These are phyloP conservation scores for Potamarius usumacintae DNA, from an alignment of 2,113 vertebrate genomes.

Conservation along the genomic window DNA sequence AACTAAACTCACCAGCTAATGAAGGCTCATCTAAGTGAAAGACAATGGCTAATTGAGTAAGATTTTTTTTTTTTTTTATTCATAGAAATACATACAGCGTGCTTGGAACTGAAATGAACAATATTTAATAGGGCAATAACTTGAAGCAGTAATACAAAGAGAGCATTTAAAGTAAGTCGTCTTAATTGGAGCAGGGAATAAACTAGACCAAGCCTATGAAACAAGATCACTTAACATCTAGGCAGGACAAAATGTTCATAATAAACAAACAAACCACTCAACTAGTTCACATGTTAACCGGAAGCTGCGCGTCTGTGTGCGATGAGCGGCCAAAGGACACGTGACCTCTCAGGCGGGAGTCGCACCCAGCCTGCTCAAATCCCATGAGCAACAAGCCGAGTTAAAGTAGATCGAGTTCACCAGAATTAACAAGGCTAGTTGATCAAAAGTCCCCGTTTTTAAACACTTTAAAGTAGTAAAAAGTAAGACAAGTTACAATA, in stretches of 20 bases:
- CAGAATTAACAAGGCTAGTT: not conserved
- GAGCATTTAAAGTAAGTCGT: constrained; percentile 47
- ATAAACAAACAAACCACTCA: constrained; percentile 31
- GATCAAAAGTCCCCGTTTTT: constrained; percentile 36
- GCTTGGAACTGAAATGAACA: constrained; percentile 61
- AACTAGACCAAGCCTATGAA: constrained; percentile 44
- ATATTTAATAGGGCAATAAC: constrained; percentile 57
- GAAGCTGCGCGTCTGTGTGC: constrained; percentile 50
- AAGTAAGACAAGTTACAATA: constrained; percentile 60
- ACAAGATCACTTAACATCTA: constrained; percentile 57
- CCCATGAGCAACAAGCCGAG: constrained; percentile 48
- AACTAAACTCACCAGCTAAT: constrained; percentile 44
- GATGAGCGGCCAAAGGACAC: constrained; percentile 50
- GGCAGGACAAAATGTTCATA: constrained; percentile 43
- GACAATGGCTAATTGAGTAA: constrained; percentile 58
- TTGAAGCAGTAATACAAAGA: constrained; percentile 61
- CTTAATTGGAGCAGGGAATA: constrained; percentile 47
- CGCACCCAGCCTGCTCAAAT: constrained; percentile 33
- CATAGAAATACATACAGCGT: constrained; percentile 65
- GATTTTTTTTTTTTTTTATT: constrained; percentile 62
- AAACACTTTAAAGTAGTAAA: constrained; percentile 54
- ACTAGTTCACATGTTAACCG: constrained; percentile 57
- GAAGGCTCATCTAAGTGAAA: constrained; percentile 52
- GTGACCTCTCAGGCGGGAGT: constrained; percentile 43
- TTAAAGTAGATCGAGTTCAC: constrained; percentile 45